Evolutionary conservation across 2,888 invertebrate species (phyloP).

Genomic region (Ethmia dodecea): DNA sequence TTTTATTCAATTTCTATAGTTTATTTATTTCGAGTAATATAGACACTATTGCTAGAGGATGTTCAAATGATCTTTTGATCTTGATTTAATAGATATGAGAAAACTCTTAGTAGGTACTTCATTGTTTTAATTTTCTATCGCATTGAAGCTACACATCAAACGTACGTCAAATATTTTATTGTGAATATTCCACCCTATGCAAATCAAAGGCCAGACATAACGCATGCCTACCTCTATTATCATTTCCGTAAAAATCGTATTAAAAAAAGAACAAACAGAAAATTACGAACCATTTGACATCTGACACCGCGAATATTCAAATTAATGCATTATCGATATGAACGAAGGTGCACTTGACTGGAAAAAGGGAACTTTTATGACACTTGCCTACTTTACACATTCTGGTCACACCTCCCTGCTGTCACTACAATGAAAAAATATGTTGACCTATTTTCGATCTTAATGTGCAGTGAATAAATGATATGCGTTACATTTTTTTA

Average conservation of each 20-base stretch:
- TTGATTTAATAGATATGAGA: too few relatives aligned
- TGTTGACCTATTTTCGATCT: not conserved
- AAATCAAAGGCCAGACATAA: too few relatives aligned
- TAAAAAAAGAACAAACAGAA: conserved; percentile 55
- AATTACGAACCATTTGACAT: conserved; percentile 35
- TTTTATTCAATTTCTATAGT: too few relatives aligned
- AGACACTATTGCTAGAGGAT: too few relatives aligned
- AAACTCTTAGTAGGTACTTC: too few relatives aligned
- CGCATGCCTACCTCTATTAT: conserved; percentile 29
- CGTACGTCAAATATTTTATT: too few relatives aligned
- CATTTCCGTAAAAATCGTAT: conserved; percentile 53
- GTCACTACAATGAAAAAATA: too few relatives aligned
- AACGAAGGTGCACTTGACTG: conserved; percentile 64
- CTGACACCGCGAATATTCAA: conserved; percentile 67
- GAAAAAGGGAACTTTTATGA: conserved; percentile 55
- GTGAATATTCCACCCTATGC: too few relatives aligned
- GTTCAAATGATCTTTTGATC: too few relatives aligned
- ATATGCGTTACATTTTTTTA: conserved; percentile 18
- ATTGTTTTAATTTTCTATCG: too few relatives aligned
- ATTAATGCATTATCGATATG: conserved; percentile 75
- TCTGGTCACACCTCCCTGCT: conserved; percentile 26
- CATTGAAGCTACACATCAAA: too few relatives aligned
- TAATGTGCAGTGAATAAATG: conserved; percentile 8
- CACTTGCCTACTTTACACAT: conserved; percentile 36
- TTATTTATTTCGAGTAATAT: too few relatives aligned